These are phyloP conservation scores for Eledone cirrhosa DNA, from an alignment of 2,888 invertebrate species.

Conservation along the genomic window DNA sequence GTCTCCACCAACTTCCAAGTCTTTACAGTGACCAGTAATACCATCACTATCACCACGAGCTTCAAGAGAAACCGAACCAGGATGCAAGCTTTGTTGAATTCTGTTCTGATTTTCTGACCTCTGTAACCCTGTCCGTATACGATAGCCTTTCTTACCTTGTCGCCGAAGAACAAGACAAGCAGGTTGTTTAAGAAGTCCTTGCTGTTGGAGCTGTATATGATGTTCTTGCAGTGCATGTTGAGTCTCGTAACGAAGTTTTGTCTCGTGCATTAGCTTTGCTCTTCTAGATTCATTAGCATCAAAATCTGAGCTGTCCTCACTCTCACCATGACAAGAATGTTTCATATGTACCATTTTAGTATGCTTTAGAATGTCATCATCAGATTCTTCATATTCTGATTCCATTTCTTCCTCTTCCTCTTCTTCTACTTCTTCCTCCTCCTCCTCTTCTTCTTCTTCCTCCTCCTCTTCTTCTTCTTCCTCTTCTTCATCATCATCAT, in stretches of 20 bases:
- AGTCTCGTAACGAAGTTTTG: constrained; percentile 39
- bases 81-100: constrained; percentile 25
- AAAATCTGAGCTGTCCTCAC: constrained; percentile 56
- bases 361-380: constrained; percentile 53
- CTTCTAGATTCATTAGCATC: constrained; percentile 45
- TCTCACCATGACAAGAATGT: constrained; percentile 40
- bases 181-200: constrained; percentile 42
- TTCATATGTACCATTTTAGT: constrained; percentile 41
- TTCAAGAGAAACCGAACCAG: constrained; percentile 10
- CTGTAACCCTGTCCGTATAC: constrained; percentile 31
- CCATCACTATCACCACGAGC: constrained; percentile 18
- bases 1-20: not conserved
- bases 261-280: constrained; percentile 33
- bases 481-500: constrained; percentile 31
- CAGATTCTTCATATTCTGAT: constrained; percentile 53
- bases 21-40: constrained; percentile 18
- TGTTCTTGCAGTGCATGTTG: constrained; percentile 40
- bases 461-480: constrained; percentile 43
- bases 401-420: constrained; percentile 44
- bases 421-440: constrained; percentile 28
- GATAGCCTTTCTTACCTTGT: constrained; percentile 33
- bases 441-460: constrained; percentile 33
- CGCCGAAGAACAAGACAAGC: constrained; percentile 37
- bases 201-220: constrained; percentile 39
- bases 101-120: constrained; percentile 22